Base-by-base conservation (phyloP, 2,888 invertebrate genomes). In the Resseliella maxima region DNA sequence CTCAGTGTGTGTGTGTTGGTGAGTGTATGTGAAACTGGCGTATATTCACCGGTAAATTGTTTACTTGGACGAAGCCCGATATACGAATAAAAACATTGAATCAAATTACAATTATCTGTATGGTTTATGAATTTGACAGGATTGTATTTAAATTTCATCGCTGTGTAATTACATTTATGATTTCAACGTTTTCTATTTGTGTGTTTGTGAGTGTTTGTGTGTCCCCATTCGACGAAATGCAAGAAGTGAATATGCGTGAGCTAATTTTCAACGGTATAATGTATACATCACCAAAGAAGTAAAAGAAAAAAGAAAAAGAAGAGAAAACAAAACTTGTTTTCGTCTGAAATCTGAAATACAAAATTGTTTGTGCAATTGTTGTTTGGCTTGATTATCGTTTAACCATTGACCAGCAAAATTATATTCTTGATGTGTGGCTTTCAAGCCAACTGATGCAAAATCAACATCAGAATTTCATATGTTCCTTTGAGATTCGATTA, bases 181-280 rank as follows among this genome's bases (percentile, higher is more conserved):
- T 31, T 72, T 72, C 72, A 72, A 24, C 59, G n/a, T 59, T n/a
- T 8, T 50, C 2, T 21, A 18, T 21, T 18, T 21, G 2, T 72
- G 3, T 35, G 31, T 27, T 72, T 15, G 72, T 27, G 2, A 31
- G 18, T 50, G 18, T 50, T 10, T 31, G 72, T 15, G 31, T 72
- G 72, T 72, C 72, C 72, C 35, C 72, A 72, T 72, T 72, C 72
- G 72, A 72, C n/a, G n/a, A 59, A 72, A 72, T 72, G 27, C 59
- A 59, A 72, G 18, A 8, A 0, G 31, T 35, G 72, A 31, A n/a
- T 31, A 15, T 72, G 72, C 72, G 72, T 72, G 72, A 72, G 72
- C 72, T 15, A 31, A n/a, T 72, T 59, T n/a, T 59, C 24, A 59
- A 59, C 72, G 31, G 72, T 31, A n/a, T n/a, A n/a, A n/a, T n/a